Evolutionary conservation across 2,797 vertebrate species (phyloP).

Genomic region (Dromococcyx pavoninus): DNA sequence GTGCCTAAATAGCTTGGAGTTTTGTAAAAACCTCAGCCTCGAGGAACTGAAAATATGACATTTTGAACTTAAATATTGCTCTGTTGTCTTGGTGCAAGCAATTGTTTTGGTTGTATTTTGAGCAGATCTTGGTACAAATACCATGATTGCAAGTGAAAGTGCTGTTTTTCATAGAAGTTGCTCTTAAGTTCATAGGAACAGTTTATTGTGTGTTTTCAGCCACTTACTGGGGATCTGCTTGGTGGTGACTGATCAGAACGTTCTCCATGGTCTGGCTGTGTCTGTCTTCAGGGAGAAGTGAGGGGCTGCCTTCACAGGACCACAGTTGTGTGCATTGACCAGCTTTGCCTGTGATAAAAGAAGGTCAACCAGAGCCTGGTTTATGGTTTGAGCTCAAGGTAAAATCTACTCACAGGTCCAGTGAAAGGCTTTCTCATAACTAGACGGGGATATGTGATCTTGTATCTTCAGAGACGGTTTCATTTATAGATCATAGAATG

Average conservation of each 20-base stretch:
- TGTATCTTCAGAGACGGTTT: too few relatives aligned
- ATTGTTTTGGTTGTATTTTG: not conserved
- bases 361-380: not conserved
- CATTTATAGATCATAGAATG: too few relatives aligned
- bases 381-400: not conserved
- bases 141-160: not conserved
- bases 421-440: not conserved
- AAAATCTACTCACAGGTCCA: not conserved
- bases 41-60: not conserved
- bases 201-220: not conserved
- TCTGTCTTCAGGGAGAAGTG: not conserved
- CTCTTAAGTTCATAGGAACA: not conserved
- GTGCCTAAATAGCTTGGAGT: not conserved
- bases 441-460: not conserved
- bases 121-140: not conserved
- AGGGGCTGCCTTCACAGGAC: not conserved
- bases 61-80: not conserved
- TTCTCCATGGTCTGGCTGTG: not conserved
- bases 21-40: not conserved
- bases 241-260: not conserved
- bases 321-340: not conserved
- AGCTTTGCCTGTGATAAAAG: not conserved
- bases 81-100: not conserved
- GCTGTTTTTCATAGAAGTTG: not conserved
- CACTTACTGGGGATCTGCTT: not conserved